Evolutionary conservation across 2,888 invertebrate species (phyloP).

Genomic region (Standfussiana lucernea): DNA sequence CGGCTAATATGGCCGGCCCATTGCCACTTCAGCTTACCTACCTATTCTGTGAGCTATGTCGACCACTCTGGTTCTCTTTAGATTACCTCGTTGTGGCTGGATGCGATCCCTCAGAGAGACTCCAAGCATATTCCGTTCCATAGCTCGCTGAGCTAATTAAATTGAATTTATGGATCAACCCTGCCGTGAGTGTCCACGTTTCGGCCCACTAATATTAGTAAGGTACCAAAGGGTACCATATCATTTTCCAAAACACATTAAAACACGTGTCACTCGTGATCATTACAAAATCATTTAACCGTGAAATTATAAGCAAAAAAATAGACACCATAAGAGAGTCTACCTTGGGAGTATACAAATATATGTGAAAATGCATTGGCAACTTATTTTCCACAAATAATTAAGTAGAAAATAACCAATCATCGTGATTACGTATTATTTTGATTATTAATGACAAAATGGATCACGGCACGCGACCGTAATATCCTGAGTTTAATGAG

Average conservation of each 20-base stretch:
- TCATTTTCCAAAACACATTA: conserved; percentile 43
- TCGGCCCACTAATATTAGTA: neutral
- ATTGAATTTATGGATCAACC: no score
- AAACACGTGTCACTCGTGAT: conserved; percentile 52
- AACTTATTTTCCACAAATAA: conserved; percentile 3
- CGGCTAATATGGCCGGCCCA: no score
- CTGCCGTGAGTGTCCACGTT: no score
- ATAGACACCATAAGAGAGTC: neutral
- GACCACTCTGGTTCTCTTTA: no score
- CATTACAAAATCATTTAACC: conserved; percentile 52
- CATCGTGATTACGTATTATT: conserved; percentile 43
- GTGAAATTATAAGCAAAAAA: conserved; percentile 40
- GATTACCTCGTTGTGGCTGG: no score
- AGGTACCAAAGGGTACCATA: conserved; percentile 23
- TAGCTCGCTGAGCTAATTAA: no score
- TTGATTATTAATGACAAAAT: conserved; percentile 37
- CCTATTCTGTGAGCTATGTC: no score
- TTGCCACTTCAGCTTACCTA: no score
- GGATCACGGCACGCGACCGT: conserved; percentile 35
- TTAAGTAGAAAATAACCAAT: conserved; percentile 39
- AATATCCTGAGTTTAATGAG: conserved; percentile 11
- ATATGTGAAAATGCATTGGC: neutral
- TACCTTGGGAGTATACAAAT: fast-evolving
- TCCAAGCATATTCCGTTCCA: no score
- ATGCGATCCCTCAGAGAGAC: no score